phyloP scores from a whole-genome alignment of 2,888 invertebrate genomes.

The Blera fallax region DNA sequence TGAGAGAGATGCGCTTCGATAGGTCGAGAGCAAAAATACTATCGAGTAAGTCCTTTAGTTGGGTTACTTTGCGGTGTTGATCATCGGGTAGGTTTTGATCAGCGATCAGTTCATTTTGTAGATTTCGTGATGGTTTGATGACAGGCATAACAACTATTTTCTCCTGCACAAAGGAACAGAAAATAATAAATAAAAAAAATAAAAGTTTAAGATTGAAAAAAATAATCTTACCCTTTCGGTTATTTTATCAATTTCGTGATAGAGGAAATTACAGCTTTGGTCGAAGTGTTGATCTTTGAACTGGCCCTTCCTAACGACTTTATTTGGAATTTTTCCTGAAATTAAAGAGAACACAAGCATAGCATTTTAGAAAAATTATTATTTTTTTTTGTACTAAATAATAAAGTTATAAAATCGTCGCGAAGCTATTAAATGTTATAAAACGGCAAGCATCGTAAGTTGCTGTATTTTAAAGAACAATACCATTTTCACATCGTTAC shows the following conservation, averaged over 20 bases:
- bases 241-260: constrained; percentile 98
- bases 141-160: constrained; percentile 98
- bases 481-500: too few relatives aligned
- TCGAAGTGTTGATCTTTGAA: constrained; percentile 99
- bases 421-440: too few relatives aligned
- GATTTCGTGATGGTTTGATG: constrained; percentile 92
- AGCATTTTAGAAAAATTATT: neutral
- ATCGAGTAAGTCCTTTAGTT: constrained; percentile 95
- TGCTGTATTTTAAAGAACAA: too few relatives aligned
- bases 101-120: constrained; percentile 93
- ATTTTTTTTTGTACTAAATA: neutral
- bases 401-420: too few relatives aligned
- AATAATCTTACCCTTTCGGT: constrained; percentile 94
- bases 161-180: constrained; percentile 87
- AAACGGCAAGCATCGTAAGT: too few relatives aligned
- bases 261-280: constrained; percentile 96
- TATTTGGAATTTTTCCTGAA: constrained; percentile 93
- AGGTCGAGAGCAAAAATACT: constrained; percentile 96
- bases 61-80: constrained; percentile 94
- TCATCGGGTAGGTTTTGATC: constrained; percentile 94
- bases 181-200: neutral
- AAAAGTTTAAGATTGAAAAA: neutral
- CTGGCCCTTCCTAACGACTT: constrained; percentile 95
- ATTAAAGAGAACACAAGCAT: constrained; percentile 7
- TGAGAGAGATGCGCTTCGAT: constrained; percentile 94